A percentile compares a stretch with the other conserved stretches of the same genome.
Conservation (phyloP, 2,888 invertebrate genomes). For the Meteorus cinctellus region DNA sequence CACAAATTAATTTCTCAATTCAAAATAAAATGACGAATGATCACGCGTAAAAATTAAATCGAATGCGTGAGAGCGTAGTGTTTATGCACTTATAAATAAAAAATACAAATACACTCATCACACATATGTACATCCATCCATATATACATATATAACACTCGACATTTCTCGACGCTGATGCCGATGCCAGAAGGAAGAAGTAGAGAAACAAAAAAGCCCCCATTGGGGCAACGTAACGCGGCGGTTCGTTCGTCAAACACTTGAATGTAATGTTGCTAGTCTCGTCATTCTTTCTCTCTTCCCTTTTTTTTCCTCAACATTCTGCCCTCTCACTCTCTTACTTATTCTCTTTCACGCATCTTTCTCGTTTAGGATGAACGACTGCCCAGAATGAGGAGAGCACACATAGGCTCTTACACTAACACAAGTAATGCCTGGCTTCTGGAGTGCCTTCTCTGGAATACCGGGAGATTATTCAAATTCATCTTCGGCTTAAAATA, state of each 20-base stretch:
- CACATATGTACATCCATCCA: not conserved
- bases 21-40: not conserved
- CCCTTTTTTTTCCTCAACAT: conserved; percentile 15
- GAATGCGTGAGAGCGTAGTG: not conserved
- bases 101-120: not conserved
- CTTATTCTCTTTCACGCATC: conserved; percentile 26
- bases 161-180: conserved; percentile 69
- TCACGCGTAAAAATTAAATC: too few species aligned
- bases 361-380: conserved; percentile 22
- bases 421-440: conserved; percentile 60
- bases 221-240: conserved; percentile 61
- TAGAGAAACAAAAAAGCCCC: conserved; percentile 61
- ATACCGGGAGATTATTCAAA: conserved; percentile 71
- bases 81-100: not conserved
- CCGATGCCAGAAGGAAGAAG: conserved; percentile 67
- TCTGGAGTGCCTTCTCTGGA: conserved; percentile 62
- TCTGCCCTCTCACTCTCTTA: conserved; percentile 23
- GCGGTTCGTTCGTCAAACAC: conserved; percentile 70
- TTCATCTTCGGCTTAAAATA: conserved; percentile 69
- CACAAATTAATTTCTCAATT: not conserved
- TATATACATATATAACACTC: conserved; percentile 56
- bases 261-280: conserved; percentile 71
- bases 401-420: not conserved
- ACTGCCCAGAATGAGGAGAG: conserved; percentile 27
- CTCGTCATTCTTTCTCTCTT: conserved; percentile 33